Base-by-base conservation (phyloP, 2,888 invertebrate species). In the Lasioglossum oenotherae region DNA sequence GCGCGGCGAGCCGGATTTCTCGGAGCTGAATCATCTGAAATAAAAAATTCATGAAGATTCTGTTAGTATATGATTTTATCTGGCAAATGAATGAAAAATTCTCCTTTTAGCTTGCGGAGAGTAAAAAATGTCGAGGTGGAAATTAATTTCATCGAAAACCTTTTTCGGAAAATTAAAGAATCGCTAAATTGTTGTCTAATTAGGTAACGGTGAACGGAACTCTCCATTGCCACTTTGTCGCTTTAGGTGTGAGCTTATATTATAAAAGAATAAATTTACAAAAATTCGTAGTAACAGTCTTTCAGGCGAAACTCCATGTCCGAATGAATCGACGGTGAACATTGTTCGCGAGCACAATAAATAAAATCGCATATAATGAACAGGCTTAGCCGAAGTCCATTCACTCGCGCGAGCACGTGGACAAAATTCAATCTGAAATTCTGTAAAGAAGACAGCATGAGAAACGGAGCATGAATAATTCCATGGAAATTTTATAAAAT, bases 21-120 rank as follows among this genome's bases (percentile, higher is more conserved):
- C 31, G 5, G 64, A 31, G 31, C 64, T 64, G 64, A 64, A 64
- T 64, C 64, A 64, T 64, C 31, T 64, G 27, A 64, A 64, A 64
- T 64, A 64, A 64, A 64, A 64, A 27, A 31, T 64, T 27, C 64
- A 46, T 31, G 67, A 46, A 69, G 44, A 46, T 46, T 31, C 64
- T 31, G 16, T 31, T 27, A 31, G 31, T 64, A 64, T 31, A 31
- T 31, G 64, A 64, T 64, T 64, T 64, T 64, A 64, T 64, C 64
- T 31, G 16, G 31, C 27, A 31, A 31, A 64, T 31, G 16, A 31
- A 3, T 64, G 31, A 64, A 64, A 3, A 31, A 64, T 64, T 64
- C 2, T 64, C 2, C 31, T 16, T 2, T 16, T 31, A 64, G 31
- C 2, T 31, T 31, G 4, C 12, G 12, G n/a, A 57, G 12, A n/a